Evolutionary conservation across 2,113 vertebrate species (phyloP).

Genomic region (Chascanopsetta lugubris): DNA sequence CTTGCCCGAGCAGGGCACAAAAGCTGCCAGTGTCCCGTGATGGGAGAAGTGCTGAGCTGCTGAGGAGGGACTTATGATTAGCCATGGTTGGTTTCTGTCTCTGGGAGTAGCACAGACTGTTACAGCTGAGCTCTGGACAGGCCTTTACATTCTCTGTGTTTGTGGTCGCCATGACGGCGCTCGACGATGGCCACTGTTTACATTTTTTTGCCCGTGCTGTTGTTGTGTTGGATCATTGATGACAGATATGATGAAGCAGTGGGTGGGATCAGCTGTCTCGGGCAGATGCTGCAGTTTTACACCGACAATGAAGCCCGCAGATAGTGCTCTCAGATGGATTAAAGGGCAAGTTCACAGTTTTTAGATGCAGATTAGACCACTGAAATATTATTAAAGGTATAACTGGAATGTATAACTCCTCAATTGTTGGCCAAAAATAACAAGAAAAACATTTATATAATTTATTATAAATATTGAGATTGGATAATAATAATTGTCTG

Average conservation of each 20-base stretch:
- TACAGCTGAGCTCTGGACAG: constrained; percentile 17
- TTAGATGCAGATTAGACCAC: no score
- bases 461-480: no score
- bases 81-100: constrained; percentile 20
- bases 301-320: background rate
- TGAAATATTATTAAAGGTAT: no score
- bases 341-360: no score
- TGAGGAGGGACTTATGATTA: constrained; percentile 52
- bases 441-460: no score
- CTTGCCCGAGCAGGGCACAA: constrained; percentile 39
- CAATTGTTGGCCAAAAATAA: no score
- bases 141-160: constrained; percentile 5
- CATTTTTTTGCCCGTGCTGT: constrained; percentile 1
- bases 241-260: constrained; percentile 16
- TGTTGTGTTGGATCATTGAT: constrained; percentile 15
- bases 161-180: constrained; percentile 7
- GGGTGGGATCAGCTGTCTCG: constrained; percentile 28
- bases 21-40: constrained; percentile 32
- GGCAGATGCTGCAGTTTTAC: constrained; percentile 17
- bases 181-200: background rate
- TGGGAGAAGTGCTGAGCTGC: constrained; percentile 37
- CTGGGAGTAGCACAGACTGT: constrained; percentile 15
- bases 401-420: no score
- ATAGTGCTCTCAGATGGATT: background rate
- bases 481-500: no score